Evolutionary conservation across 2,797 vertebrate species (phyloP), one percentile per base, ranked within the genome.

Genomic region (Argyrosomus regius): DNA sequence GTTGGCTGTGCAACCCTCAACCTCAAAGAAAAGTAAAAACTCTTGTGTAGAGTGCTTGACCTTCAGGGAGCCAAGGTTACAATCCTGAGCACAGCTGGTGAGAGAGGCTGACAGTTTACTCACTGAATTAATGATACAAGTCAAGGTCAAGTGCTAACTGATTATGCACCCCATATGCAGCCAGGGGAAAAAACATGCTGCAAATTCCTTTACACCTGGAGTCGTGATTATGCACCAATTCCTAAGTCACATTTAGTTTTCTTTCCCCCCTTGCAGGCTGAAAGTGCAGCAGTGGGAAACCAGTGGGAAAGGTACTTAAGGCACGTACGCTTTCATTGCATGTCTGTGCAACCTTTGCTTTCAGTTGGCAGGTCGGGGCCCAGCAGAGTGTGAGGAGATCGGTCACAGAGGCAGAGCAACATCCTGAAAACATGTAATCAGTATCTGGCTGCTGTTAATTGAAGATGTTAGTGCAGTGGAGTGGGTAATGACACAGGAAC

Each of bases 391-490:
- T 91, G 91, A 89, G 91, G 78, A 90, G 87, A 94, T 92, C 86
- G 83, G 90, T 91, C 89, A 91, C 88, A 83, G 88, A 94, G 91
- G 89, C 88, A 89, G 88, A 81, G 90, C 85, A 91, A 92, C 91
- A 92, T 91, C 91, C 90, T 73, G 88, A 84, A 93, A 93, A 90
- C 87, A 86, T 94, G 93, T 92, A 93, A 95, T 94, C 91, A 93
- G 92, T 88, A 89, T 89, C 82, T 89, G 90, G 87, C 87, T 88
- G 87, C 88, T 88, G 91, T 92, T 95, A 93, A 95, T 95, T 94
- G 92, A 90, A 91, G 93, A 94, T 95, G 94, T 94, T 94, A 94
- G 92, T 79, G 92, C 94, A 93, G 72, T 78, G 82, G 88, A 93
- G 93, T 94, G 92, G 91, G 88, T 89, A 95, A 95, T 94, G 91